Evolutionary conservation across 2,888 invertebrate genomes (phyloP).

Genomic region (Timema podura): DNA sequence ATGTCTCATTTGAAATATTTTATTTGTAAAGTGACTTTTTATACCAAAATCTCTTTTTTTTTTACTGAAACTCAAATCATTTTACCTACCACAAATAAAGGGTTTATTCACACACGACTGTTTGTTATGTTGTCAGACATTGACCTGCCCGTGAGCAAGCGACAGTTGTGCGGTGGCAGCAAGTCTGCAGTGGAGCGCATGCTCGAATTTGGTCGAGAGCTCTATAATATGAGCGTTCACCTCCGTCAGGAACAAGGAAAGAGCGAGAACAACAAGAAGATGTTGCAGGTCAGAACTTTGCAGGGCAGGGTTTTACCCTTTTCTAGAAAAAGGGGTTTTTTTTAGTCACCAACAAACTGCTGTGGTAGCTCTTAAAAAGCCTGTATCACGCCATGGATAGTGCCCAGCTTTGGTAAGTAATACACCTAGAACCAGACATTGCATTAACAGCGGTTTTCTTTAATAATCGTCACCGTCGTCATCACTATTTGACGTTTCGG

Average conservation of each 20-base stretch:
- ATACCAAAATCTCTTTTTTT: no score
- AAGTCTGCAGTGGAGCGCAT: slow-evolving; percentile 88
- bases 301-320: no score
- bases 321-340: neutral
- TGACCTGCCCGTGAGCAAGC: slow-evolving; percentile 43
- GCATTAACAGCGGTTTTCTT: no score
- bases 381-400: neutral
- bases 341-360: neutral
- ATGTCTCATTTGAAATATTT: no score
- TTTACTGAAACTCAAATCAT: no score
- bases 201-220: slow-evolving; percentile 89
- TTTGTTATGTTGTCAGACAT: slow-evolving; percentile 44
- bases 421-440: no score
- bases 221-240: slow-evolving; percentile 86
- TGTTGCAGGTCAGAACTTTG: slow-evolving; percentile 68
- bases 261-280: slow-evolving; percentile 79
- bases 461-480: no score
- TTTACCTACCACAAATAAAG: no score
- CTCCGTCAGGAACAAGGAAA: slow-evolving; percentile 77
- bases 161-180: slow-evolving; percentile 61
- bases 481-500: no score
- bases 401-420: no score
- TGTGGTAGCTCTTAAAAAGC: neutral
- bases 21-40: no score
- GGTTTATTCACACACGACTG: no score